Base-by-base conservation (phyloP, 2,113 vertebrate species). In the Hydrolagus affinis region DNA sequence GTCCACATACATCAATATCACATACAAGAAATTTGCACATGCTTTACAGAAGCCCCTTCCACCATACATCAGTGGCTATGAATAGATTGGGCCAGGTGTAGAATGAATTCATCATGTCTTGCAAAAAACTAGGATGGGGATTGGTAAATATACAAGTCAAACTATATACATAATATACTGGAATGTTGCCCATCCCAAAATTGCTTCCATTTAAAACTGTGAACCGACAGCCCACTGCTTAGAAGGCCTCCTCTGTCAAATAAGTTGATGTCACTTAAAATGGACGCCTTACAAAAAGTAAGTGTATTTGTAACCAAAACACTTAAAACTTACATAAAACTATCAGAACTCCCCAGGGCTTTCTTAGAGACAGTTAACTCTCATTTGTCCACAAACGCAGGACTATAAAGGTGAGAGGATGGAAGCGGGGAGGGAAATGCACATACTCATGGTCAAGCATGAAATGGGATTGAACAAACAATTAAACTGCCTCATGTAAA, bases 151-250 rank as follows among this genome's bases (percentile, higher is more conserved):
- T 92, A 91, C 89, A 94, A 88, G 87, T 89, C 86, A 86, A 93
- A 90, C 90, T 94, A 94, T 92, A 91, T 91, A 93, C 91, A 95
- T 85, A 89, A 88, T 86, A 88, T 85, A 91, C 86, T 91, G 93
- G 94, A 95, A 95, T 94, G 93, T 90, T 90, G 90, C 85, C 91
- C 90, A 91, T 91, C 89, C 87, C 87, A 86, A 89, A 91, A 91
- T 85, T 87, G 87, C 86, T 89, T 88, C 87, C 89, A 91, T 86
- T 11, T 87, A 64, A 87, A 32, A 66, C 32, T 83, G 62, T 21
- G 60, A 83, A 68, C 32, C 17, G 12, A 80, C 64, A 23, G 76
- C 60, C 59, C 59, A 80, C 11, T 80, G n/a, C n/a, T 64, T 68
- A 83, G 78, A 83, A 83, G 78, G 62, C 78, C 62, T 64, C 60